These are phyloP conservation scores for Eremophila alpestris DNA, from an alignment of 2,797 vertebrate species.

Conservation along the genomic window DNA sequence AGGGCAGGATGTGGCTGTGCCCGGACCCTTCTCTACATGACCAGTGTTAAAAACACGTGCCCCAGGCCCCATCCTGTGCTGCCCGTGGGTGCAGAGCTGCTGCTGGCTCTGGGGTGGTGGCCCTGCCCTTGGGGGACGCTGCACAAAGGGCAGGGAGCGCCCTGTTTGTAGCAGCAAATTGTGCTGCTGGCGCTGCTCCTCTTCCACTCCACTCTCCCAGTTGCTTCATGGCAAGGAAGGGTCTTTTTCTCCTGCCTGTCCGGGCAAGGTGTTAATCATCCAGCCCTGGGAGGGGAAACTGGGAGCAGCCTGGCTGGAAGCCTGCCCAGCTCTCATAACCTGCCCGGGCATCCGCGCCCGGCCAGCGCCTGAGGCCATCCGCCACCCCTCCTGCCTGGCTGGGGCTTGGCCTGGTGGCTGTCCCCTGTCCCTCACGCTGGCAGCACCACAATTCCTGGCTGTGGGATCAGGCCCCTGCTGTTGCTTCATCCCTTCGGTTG, in stretches of 20 bases:
- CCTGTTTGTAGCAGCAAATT: neutral
- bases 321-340: neutral
- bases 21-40: neutral
- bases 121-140: neutral
- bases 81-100: neutral
- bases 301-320: slow-evolving; percentile 26
- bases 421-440: accelerated
- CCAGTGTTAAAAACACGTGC: accelerated
- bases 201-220: neutral
- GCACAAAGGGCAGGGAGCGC: accelerated
- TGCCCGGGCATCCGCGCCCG: accelerated
- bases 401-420: neutral
- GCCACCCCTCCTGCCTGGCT: neutral
- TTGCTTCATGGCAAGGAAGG: slow-evolving; percentile 20
- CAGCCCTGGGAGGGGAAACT: neutral
- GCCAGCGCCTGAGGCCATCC: accelerated
- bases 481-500: neutral
- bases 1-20: neutral
- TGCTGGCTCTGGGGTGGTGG: neutral
- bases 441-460: neutral
- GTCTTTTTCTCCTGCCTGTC: neutral
- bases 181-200: neutral
- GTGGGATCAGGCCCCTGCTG: neutral
- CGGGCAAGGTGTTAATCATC: neutral
- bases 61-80: neutral